Base-by-base conservation (phyloP, 2,797 vertebrate species). In the Spatula versicolor region DNA sequence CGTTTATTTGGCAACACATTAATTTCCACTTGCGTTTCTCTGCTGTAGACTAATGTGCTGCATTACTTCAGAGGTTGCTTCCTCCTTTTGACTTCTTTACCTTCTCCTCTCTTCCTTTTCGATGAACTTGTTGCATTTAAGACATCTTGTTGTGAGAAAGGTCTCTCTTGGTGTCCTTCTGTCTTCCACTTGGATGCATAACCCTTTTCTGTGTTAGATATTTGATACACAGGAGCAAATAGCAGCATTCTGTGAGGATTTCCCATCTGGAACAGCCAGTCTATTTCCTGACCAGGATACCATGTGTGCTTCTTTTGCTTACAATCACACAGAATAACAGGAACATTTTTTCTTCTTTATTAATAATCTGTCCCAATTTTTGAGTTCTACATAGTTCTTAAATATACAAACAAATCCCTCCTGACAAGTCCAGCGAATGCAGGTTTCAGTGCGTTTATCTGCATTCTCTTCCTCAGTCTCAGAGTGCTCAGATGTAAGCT, bases 1-100 rank as follows among this genome's bases (percentile, higher is more conserved):
- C 35, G 63, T 84, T 90, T 94, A 66, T 85, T 90, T 94, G 93
- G 88, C 50, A 75, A 22, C 46, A 48, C n/a, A 37, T 69, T 90
- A 90, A 94, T 92, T 91, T 89, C 1, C 1, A 0, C 74, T 76
- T 85, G 9, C 50, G 28, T 95, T 76, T 81, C 59, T 87, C 50
- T 67, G 26, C 66, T 72, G 6, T 92, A 59, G 90, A 91, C 76
- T 76, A 54, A 86, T 67, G 56, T 25, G 19, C 30, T 82, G 66
- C 17, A 4, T 95, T 96, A 78, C 86, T 92, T 92, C 28, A 71
- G 85, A 83, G 43, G 39, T 75, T 79, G 59, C 43, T 88, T 93
- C 11, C 37, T 30, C 16, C 19, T 88, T 76, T 82, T 75, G 50
- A 64, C 58, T 93, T 75, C 66, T 83, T 83, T 63, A 66, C 26